Conservation (phyloP, 2,888 invertebrate genomes). For the Cerceris ruficornis region DNA sequence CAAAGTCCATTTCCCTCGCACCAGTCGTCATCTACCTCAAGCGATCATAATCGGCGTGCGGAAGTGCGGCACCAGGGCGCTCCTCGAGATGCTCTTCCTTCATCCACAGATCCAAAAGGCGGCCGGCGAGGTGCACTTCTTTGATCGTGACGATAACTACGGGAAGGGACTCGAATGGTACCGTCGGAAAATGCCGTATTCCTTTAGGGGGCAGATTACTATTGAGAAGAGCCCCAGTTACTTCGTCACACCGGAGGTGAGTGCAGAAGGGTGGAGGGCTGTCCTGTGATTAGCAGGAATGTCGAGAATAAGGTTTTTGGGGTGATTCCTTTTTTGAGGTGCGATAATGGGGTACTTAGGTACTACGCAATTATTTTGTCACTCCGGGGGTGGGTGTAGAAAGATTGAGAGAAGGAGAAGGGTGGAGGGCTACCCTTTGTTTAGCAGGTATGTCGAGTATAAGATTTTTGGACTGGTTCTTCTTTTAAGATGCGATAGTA, state of each 20-base stretch:
- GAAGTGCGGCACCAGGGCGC: conserved; percentile 97
- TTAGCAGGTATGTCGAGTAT: too few relatives aligned
- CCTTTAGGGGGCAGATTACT: conserved; percentile 95
- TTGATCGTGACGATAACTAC: conserved; percentile 97
- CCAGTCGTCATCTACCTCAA: conserved; percentile 87
- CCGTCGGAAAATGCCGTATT: conserved; percentile 95
- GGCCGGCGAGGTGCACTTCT: conserved; percentile 97
- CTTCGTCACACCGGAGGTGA: conserved; percentile 96
- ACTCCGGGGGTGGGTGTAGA: too few relatives aligned
- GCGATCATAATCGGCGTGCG: conserved; percentile 97
- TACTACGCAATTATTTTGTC: too few relatives aligned
- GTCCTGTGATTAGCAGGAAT: too few relatives aligned
- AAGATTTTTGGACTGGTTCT: too few relatives aligned
- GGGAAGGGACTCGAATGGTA: conserved; percentile 97
- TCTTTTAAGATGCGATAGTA: too few relatives aligned
- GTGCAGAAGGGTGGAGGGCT: conserved; percentile 60
- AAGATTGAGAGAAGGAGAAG: too few relatives aligned
- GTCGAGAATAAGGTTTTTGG: too few relatives aligned
- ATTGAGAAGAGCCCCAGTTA: conserved; percentile 99
- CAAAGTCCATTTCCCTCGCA: conserved; percentile 85
- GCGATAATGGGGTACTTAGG: too few relatives aligned
- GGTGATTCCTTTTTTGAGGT: too few relatives aligned
- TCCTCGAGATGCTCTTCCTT: conserved; percentile 97
- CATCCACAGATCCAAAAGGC: conserved; percentile 97
- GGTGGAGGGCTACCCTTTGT: too few relatives aligned